Evolutionary conservation across 2,888 invertebrate species (phyloP).

Genomic region (Linnaemya tessellans): DNA sequence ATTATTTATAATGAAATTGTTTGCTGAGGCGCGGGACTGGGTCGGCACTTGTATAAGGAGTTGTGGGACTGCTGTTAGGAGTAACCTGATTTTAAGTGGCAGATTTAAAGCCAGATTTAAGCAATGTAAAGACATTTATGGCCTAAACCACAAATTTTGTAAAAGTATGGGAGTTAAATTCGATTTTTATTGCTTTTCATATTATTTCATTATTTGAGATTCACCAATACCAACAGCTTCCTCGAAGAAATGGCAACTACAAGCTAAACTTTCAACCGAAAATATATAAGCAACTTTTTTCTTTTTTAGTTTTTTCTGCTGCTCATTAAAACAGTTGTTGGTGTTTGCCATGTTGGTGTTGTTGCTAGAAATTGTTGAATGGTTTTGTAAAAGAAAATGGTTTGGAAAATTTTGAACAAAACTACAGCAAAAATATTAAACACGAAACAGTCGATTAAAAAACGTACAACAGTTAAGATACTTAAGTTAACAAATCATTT

Average conservation of each 20-base stretch:
- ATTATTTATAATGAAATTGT: slow-evolving; percentile 27
- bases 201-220: slow-evolving; percentile 18
- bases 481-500: slow-evolving; percentile 43
- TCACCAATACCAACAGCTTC: slow-evolving; percentile 31
- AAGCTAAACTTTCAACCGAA: slow-evolving; percentile 54
- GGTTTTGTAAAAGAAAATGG: slow-evolving; percentile 50
- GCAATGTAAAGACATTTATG: slow-evolving; percentile 16
- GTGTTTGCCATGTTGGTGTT: slow-evolving; percentile 16
- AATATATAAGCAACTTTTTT: slow-evolving; percentile 32
- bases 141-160: slow-evolving; percentile 33
- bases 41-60: neutral
- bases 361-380: slow-evolving; percentile 50
- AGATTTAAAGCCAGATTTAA: neutral
- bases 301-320: neutral
- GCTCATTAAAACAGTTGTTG: slow-evolving; percentile 25
- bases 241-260: slow-evolving; percentile 66
- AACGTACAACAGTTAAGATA: slow-evolving; percentile 66
- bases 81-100: slow-evolving; percentile 3
- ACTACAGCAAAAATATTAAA: slow-evolving; percentile 68
- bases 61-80: neutral
- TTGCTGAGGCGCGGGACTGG: neutral
- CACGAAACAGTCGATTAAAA: slow-evolving; percentile 66
- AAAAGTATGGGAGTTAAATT: neutral
- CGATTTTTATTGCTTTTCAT: neutral
- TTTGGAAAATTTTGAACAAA: slow-evolving; percentile 63